Evolutionary conservation across 2,888 invertebrate species (phyloP).

Genomic region (Bugulina stolonifera): DNA sequence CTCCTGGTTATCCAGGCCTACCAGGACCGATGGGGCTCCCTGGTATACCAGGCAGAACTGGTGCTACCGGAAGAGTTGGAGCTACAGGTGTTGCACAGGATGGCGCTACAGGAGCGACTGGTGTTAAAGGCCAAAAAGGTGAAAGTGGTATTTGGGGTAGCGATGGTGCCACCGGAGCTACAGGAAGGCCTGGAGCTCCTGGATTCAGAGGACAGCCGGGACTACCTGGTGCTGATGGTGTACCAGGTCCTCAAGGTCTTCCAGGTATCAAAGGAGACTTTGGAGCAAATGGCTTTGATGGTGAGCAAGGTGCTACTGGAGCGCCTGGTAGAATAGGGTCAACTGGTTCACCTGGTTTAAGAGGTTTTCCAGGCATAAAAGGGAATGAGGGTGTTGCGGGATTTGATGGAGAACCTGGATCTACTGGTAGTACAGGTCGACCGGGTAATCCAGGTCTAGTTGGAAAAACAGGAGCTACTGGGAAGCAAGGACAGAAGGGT

Average conservation of each 20-base stretch:
- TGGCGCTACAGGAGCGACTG: conserved; percentile 29
- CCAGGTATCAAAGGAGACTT: conserved; percentile 28
- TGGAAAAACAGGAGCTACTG: conserved; percentile 28
- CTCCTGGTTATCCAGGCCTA: background rate
- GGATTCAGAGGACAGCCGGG: conserved; percentile 29
- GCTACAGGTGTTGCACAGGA: conserved; percentile 31
- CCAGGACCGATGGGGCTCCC: conserved; percentile 29
- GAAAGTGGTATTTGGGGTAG: conserved; percentile 27
- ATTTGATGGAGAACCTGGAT: conserved; percentile 27
- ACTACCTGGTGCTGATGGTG: background rate
- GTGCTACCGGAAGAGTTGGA: conserved; percentile 32
- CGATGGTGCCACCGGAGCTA: conserved; percentile 27
- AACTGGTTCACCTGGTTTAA: background rate
- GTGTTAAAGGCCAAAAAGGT: conserved; percentile 27
- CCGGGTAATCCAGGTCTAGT: conserved; percentile 28
- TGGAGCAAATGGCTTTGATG: conserved; percentile 25
- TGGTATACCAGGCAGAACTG: conserved; percentile 31
- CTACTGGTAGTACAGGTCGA: conserved; percentile 27
- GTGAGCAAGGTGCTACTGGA: conserved; percentile 25
- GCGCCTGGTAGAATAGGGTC: background rate
- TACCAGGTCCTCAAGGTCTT: background rate
- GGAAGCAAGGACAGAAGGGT: conserved; percentile 26
- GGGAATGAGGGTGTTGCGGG: conserved; percentile 28
- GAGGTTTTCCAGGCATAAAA: background rate
- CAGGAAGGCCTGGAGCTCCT: conserved; percentile 27